Base-by-base conservation (phyloP, 2,113 vertebrate genomes). In the Corythornis cristatus region DNA sequence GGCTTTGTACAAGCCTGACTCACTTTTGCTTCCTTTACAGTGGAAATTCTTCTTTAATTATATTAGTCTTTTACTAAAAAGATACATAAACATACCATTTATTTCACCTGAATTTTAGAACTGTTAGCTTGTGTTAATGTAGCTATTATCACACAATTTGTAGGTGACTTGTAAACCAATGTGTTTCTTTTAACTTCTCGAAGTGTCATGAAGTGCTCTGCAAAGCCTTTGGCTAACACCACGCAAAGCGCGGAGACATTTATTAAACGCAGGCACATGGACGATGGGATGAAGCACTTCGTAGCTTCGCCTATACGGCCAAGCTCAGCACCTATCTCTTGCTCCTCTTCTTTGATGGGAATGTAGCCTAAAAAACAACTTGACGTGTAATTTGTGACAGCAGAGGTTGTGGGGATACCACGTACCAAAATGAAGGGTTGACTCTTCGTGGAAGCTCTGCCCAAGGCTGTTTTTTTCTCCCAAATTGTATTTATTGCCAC, bases 391-490 rank as follows among this genome's bases (percentile, higher is more conserved):
- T 15, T 64, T 12, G 82, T 66, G n/a, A 35, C 33, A 48, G 60
- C 56, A 35, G 46, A 66, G 82, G n/a, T 28, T 56, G 75, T 4
- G 54, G 57, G 45, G 71, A 87, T 72, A 56, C 53, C 77, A 33
- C 73, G 62, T 37, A 45, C 26, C 54, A 86, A 94, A 73, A 86
- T 43, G 84, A 72, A 93, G 71, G 74, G 35, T 62, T 51, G 43
- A 15, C 71, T 70, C 75, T 25, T 50, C 42, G n/a, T 5, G 43
- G 65, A 29, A 66, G 73, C 78, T 40, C 62, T 72, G 25, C 85
- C 40, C 54, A 6, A 2, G 10, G 23, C 40, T 22, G 12, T 0
- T 7, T 15, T 60, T 26, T 4, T 23, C 58, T 78, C 86, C 13
- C 25, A 3, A 20, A 48, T 1, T 8, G 37, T 11, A 9, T 48